These are phyloP conservation scores for Acleris cristana DNA, from an alignment of 2,888 invertebrate species.

Conservation along the genomic window DNA sequence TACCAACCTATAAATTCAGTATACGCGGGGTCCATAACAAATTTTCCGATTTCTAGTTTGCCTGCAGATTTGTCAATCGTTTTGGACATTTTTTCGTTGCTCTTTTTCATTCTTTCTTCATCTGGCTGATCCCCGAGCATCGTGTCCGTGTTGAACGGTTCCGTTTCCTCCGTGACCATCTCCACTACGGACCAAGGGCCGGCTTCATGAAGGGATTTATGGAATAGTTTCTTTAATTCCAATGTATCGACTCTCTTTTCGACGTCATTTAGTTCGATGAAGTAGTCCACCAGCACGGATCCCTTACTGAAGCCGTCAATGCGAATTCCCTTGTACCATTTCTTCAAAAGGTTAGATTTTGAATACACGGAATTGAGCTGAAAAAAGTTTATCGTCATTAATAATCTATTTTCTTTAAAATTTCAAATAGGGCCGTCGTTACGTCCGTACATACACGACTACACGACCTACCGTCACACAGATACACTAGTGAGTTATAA, in stretches of 20 bases:
- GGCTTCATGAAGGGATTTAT: constrained; percentile 84
- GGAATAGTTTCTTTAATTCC: constrained; percentile 88
- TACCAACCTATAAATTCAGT: constrained; percentile 93
- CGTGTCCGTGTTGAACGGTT: constrained; percentile 69
- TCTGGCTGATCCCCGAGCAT: constrained; percentile 79
- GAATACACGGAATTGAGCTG: constrained; percentile 93
- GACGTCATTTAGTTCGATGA: constrained; percentile 91
- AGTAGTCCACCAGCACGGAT: constrained; percentile 94
- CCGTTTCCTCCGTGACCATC: constrained; percentile 54
- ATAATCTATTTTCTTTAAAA: background rate
- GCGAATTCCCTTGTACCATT: constrained; percentile 93
- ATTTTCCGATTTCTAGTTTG: constrained; percentile 90
- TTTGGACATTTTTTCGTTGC: constrained; percentile 80
- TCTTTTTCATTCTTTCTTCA: constrained; percentile 75
- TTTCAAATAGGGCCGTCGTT: too few relatives aligned
- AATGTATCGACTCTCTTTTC: constrained; percentile 87
- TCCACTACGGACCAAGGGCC: constrained; percentile 78
- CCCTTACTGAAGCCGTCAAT: constrained; percentile 95
- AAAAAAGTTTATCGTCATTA: constrained; percentile 50
- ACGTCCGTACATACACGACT: too few relatives aligned
- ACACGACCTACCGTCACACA: background rate
- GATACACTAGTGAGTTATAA: background rate
- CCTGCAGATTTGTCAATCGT: constrained; percentile 82
- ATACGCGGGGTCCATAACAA: constrained; percentile 92
- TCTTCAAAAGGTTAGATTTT: constrained; percentile 88